Percentiles rank a stretch among this genome's conserved stretches.
phyloP scores from a whole-genome alignment of 2,888 invertebrate genomes.

The Synanthedon andrenaeformis region DNA sequence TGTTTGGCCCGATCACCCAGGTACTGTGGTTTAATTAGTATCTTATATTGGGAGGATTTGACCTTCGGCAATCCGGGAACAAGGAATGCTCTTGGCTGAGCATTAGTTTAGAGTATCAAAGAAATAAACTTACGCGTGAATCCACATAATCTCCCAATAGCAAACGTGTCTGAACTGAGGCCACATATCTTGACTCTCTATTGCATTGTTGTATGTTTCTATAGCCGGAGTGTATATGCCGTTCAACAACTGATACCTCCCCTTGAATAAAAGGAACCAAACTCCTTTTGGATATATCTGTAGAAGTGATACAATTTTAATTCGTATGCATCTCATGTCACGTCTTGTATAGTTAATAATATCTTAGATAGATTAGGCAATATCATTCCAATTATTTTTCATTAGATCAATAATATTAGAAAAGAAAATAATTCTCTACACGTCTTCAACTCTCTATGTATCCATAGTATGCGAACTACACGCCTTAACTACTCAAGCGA shows the following conservation, averaged over 20 bases:
- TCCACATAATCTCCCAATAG: slow-evolving; percentile 95
- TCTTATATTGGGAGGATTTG: too few species aligned
- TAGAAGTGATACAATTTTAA: slow-evolving; percentile 6
- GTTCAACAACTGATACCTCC: slow-evolving; percentile 83
- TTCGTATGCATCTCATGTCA: too few species aligned
- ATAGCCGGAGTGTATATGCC: slow-evolving; percentile 81
- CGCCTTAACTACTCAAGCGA: too few species aligned
- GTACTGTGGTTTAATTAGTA: not conserved
- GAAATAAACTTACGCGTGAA: slow-evolving; percentile 73
- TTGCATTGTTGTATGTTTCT: slow-evolving; percentile 82
- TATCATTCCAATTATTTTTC: not conserved
- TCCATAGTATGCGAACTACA: too few species aligned
- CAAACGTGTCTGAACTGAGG: slow-evolving; percentile 93
- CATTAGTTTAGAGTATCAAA: too few species aligned
- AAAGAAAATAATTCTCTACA: too few species aligned
- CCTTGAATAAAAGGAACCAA: slow-evolving; percentile 93
- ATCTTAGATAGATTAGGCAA: not conserved
- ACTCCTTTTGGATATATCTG: slow-evolving; percentile 85
- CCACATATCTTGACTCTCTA: slow-evolving; percentile 87
- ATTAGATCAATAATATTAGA: not conserved
- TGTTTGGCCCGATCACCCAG: too few species aligned
- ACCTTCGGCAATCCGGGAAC: too few species aligned
- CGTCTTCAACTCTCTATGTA: too few species aligned
- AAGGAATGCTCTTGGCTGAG: too few species aligned
- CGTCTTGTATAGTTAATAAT: not conserved